phyloP scores from a whole-genome alignment of 2,888 invertebrate genomes.

The Listrodromus nycthemerus region DNA sequence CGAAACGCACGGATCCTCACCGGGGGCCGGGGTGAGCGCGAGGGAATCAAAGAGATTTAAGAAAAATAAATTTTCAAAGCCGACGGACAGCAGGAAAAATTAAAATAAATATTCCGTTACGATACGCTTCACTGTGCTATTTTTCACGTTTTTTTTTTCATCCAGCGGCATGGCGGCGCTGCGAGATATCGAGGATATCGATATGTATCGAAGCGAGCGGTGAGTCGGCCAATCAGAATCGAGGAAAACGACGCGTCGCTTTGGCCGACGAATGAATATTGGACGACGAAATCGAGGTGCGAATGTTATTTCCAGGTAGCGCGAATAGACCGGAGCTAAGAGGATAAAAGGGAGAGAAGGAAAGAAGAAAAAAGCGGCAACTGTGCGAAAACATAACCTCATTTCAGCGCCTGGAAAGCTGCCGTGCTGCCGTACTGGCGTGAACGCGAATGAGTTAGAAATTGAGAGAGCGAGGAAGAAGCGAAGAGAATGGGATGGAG shows the following conservation, averaged over 20 bases:
- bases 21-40: not conserved
- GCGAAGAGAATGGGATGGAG: slow-evolving; percentile 11
- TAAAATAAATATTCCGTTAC: not conserved
- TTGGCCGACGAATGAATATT: not conserved
- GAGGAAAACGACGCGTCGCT: not conserved
- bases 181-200: not conserved
- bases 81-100: not conserved
- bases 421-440: slow-evolving; percentile 11
- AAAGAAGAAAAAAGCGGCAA: slow-evolving; percentile 20
- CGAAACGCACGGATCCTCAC: not conserved
- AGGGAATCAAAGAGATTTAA: not conserved
- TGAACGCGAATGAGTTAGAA: slow-evolving; percentile 28
- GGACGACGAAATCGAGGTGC: not conserved
- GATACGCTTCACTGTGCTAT: not conserved
- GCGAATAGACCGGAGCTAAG: slow-evolving; percentile 34
- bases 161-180: not conserved
- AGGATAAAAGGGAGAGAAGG: slow-evolving; percentile 29
- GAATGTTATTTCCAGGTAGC: not conserved
- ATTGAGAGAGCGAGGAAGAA: slow-evolving; percentile 19
- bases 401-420: slow-evolving; percentile 43
- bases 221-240: slow-evolving; percentile 4
- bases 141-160: not conserved
- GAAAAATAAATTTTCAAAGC: not conserved
- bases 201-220: not conserved
- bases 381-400: slow-evolving; percentile 46